These are phyloP conservation scores for Limnephilus rhombicus DNA, from an alignment of 2,888 invertebrate genomes.

Conservation along the genomic window DNA sequence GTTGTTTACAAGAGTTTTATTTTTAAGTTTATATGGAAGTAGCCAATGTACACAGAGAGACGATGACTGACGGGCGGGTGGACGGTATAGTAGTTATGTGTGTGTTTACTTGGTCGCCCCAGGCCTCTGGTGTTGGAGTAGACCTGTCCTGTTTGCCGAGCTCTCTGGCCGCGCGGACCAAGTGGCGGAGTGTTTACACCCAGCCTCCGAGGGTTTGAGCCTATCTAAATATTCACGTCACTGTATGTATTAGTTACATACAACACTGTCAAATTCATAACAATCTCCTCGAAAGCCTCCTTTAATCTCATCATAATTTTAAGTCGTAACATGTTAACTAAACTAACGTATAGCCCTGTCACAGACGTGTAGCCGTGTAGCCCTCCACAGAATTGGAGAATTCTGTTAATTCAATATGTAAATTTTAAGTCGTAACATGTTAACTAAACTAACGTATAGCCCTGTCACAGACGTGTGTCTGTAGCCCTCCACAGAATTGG, in stretches of 20 bases:
- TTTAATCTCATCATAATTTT: neutral
- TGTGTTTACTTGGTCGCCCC: neutral
- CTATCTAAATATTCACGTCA: neutral
- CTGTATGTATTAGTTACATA: neutral
- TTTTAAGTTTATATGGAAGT: neutral
- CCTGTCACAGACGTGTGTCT: neutral
- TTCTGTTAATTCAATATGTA: neutral
- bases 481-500: neutral
- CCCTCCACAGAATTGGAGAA: neutral
- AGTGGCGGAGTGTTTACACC: conserved; percentile 12
- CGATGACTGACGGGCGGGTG: neutral
- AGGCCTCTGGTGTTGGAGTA: neutral
- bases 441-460: neutral
- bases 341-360: neutral
- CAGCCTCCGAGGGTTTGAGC: neutral
- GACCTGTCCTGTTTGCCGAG: conserved; percentile 22
- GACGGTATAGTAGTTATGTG: neutral
- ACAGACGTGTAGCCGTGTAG: neutral
- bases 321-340: neutral
- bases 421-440: neutral
- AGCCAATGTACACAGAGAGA: neutral
- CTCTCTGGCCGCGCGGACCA: conserved; percentile 3
- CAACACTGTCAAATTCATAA: neutral
- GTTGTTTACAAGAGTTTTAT: neutral
- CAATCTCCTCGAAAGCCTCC: neutral